Percentiles rank a stretch among this genome's conserved stretches.
phyloP scores from a whole-genome alignment of 1,140 invertebrate species.

The Arctopsyche grandis region DNA sequence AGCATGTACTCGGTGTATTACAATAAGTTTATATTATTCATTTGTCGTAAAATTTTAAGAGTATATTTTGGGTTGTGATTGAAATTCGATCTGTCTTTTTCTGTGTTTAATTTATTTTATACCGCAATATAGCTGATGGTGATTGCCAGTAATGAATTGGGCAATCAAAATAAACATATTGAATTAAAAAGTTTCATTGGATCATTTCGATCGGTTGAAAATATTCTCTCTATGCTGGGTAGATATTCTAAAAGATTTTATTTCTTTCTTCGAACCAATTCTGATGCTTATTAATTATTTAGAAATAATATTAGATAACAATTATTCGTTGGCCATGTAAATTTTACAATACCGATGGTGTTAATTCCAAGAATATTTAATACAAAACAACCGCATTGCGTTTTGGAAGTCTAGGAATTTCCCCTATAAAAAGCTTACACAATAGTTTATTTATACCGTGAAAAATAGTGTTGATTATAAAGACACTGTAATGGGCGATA shows the following conservation, averaged over 20 bases:
- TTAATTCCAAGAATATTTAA: background rate
- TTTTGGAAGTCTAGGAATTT: constrained; percentile 3
- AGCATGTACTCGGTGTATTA: background rate
- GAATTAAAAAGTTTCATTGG: no score
- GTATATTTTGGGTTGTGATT: background rate
- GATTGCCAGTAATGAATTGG: background rate
- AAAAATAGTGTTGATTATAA: constrained; percentile 14
- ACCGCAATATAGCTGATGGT: background rate
- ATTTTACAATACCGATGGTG: background rate
- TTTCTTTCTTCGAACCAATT: no score
- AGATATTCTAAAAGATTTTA: no score
- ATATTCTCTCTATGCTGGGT: no score
- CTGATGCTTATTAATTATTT: no score
- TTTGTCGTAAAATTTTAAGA: background rate
- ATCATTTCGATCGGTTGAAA: no score
- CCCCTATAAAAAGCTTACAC: background rate
- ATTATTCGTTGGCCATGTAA: no score
- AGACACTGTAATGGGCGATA: background rate
- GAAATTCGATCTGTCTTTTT: background rate
- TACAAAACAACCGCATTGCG: background rate
- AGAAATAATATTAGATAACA: no score
- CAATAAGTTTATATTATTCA: background rate
- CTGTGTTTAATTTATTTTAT: background rate
- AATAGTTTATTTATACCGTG: background rate
- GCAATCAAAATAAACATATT: no score